These are phyloP conservation scores for Capitella teleta DNA, from an alignment of 1,140 invertebrate species.

Conservation along the genomic window DNA sequence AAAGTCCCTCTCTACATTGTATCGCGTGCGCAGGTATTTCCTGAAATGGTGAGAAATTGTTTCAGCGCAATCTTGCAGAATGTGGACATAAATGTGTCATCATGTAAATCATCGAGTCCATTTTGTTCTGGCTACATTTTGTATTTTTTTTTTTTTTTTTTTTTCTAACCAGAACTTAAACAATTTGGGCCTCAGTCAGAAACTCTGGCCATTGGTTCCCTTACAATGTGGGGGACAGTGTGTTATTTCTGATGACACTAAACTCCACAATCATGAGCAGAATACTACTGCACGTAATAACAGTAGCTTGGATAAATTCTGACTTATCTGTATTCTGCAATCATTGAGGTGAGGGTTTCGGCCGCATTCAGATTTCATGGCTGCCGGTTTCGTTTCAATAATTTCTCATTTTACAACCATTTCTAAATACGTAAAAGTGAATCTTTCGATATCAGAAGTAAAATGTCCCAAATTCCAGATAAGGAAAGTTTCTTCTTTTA, in stretches of 20 bases:
- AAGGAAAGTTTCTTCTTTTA: too few relatives aligned
- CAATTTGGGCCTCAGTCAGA: background rate
- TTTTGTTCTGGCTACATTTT: too few relatives aligned
- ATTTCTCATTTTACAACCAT: too few relatives aligned
- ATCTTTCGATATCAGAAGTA: too few relatives aligned
- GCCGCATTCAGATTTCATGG: too few relatives aligned
- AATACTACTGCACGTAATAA: too few relatives aligned
- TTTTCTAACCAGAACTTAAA: background rate
- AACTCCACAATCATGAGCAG: background rate
- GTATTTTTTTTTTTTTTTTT: background rate
- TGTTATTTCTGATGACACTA: background rate
- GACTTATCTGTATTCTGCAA: too few relatives aligned
- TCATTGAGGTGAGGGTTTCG: too few relatives aligned
- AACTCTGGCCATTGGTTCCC: background rate
- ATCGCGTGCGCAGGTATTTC: constrained; percentile 16
- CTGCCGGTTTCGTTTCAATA: too few relatives aligned
- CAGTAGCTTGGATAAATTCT: too few relatives aligned
- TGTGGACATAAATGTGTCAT: background rate
- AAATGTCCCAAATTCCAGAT: too few relatives aligned
- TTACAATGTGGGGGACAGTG: background rate
- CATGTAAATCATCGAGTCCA: background rate
- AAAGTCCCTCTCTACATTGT: constrained; percentile 18
- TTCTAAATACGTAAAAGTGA: too few relatives aligned
- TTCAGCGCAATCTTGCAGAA: background rate
- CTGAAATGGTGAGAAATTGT: constrained; percentile 5